Conservation (phyloP, 2,113 vertebrate species). For the Ptilorrhoa leucosticta region DNA sequence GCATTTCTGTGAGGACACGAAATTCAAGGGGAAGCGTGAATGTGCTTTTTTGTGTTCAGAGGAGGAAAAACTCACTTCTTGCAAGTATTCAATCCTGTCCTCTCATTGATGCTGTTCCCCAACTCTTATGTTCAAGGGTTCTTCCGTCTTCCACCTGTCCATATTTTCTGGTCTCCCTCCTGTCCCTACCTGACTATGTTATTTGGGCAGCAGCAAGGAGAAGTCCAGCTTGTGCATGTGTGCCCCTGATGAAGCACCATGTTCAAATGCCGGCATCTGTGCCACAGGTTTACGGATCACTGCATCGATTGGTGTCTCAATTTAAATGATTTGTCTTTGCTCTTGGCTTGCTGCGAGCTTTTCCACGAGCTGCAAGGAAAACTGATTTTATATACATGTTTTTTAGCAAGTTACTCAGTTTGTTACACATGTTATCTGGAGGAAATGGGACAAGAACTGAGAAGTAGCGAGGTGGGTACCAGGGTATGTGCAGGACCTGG, state of each 20-base stretch:
- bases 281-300: neutral
- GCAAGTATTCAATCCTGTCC: neutral
- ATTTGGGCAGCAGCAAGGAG: neutral
- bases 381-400: neutral
- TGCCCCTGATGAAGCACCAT: neutral
- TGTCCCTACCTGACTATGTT: neutral
- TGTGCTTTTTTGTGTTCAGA: neutral
- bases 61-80: neutral
- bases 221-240: accelerated
- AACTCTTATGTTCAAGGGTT: neutral
- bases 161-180: neutral
- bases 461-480: neutral
- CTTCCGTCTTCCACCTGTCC: neutral
- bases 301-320: neutral
- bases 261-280: neutral
- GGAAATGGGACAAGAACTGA: neutral
- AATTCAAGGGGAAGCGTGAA: neutral
- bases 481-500: neutral
- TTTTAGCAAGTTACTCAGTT: neutral
- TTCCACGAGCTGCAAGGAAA: neutral
- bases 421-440: neutral
- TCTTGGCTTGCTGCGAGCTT: neutral
- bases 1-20: neutral
- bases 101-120: neutral
- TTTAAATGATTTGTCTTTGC: neutral